Evolutionary conservation across 2,113 vertebrate genomes (phyloP), one percentile per base, ranked within the genome.

Genomic region (Asarcornis scutulata): DNA sequence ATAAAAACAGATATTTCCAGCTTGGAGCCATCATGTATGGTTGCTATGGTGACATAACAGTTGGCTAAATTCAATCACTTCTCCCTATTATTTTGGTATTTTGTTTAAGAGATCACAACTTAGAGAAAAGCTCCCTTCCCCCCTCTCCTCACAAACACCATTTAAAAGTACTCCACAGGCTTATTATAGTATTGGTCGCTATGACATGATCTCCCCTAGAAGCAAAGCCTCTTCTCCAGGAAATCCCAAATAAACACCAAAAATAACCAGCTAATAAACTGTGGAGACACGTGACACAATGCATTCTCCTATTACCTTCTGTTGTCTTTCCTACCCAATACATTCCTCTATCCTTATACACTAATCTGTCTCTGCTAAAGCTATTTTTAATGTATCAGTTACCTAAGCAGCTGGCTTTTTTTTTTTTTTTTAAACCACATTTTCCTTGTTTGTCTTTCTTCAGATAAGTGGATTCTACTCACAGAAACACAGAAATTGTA

Each of bases 1-100:
- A 40, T 40, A 40, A 40, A 68, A 74, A 7, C 31, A 77, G 21
- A 55, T 71, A 73, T 83, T 95, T 94, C 60, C 73, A 63, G 21
- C 26, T 46, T 80, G 81, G 50, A 93, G 31, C 56, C 83, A 94
- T 93, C 81, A 97, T 74, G 26, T 89, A 94, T 81, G 68, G 89
- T 94, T 96, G 69, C 94, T 95, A 96, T 97, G 95, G 97, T 48
- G 83, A 95, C 68, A 80, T 86, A 86, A 77, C 38, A 88, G 79
- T 88, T 88, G 80, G 95, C 66, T 90, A 76, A 95, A 95, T 82
- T 84, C 58, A 88, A 59, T 76, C 80, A 74, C 32, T 93, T 89
- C 44, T 89, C 86, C n/a, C 59, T 69, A 88, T 96, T 97, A 88
- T 92, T 96, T 95, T 76, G 55, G 34, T 85, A 46, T 79, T 94